Evolutionary conservation across 2,113 vertebrate species (phyloP), one percentile per base, ranked within the genome.

Genomic region (Carassius auratus): DNA sequence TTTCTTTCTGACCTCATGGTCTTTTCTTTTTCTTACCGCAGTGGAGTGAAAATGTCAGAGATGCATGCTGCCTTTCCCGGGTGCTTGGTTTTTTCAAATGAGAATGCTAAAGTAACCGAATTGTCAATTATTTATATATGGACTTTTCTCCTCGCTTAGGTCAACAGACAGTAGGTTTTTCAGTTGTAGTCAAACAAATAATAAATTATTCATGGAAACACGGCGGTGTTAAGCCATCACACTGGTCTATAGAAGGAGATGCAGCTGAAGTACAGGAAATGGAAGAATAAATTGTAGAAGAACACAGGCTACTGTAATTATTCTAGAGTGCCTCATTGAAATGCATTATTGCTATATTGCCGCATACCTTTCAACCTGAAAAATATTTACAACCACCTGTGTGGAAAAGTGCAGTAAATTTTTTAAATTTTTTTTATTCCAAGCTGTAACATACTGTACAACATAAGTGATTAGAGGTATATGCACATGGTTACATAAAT

Each of bases 41-140:
- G 30, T 15, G 36, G 50, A 62, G 71, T 30, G 45, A 85, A 80
- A 69, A 52, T 81, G 30, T 81, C 66, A 83, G 66, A 73, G 81
- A 52, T 21, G 66, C 48, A 57, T 45, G 10, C 81, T 71, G 45
- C 14, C 26, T 68, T 52, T 48, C 45, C 38, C 42, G 21, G 36
- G 14, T 52, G 8, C 66, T 71, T 83, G 84, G 36, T 38, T 42
- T 57, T 50, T 71, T 48, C 76, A 36, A 50, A 48, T 62, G 42
- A 84, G 68, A 80, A 87, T 77, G 59, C 73, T 64, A 38, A 84
- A 79, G 68, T 84, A 87, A 87, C 68, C 45, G 66, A 74, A 59
- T 50, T 57, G 76, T 89, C 75, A 85, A 83, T 91, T 87, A 88
- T 86, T 89, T 88, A 88, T 90, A 59, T 85, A 83, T 86, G 85